A percentile compares a stretch with the other conserved stretches of the same genome.
phyloP scores from a whole-genome alignment of 2,888 invertebrate species.

The Mythimna loreyi region DNA sequence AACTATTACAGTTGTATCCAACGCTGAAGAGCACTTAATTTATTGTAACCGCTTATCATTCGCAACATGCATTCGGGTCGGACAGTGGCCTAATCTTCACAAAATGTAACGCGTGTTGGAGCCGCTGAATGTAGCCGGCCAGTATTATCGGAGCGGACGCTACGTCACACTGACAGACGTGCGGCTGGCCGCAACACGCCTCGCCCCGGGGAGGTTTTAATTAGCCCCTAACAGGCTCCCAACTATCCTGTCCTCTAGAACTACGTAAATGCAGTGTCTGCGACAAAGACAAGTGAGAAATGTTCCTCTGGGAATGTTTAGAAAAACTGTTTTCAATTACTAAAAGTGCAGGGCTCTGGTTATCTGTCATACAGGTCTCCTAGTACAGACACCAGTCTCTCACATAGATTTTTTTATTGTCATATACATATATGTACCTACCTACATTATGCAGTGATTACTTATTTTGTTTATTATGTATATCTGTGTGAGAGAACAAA shows the following conservation, averaged over 20 bases:
- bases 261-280: conserved; percentile 28
- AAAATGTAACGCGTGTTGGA: conserved; percentile 42
- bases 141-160: conserved; percentile 58
- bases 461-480: too few relatives aligned
- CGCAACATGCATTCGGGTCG: conserved; percentile 20
- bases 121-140: conserved; percentile 45
- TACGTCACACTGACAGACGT: conserved; percentile 64
- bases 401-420: too few relatives aligned
- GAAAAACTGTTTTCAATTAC: conserved; percentile 18
- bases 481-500: too few relatives aligned
- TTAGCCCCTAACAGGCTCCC: conserved; percentile 61
- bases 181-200: conserved; percentile 62
- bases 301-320: background rate
- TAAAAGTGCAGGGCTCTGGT: background rate
- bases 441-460: too few relatives aligned
- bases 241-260: conserved; percentile 16
- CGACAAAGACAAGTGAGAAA: conserved; percentile 27
- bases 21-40: conserved; percentile 11
- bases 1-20: too few relatives aligned
- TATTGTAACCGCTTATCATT: conserved; percentile 31
- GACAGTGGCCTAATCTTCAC: conserved; percentile 43
- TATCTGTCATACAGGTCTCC: too few relatives aligned
- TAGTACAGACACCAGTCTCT: too few relatives aligned
- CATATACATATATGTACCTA: too few relatives aligned
- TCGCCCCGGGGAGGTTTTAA: conserved; percentile 67